Evolutionary conservation across 92 coral and sea anemone genomes (phyloP).

Genomic region (Paramuricea clavata): DNA sequence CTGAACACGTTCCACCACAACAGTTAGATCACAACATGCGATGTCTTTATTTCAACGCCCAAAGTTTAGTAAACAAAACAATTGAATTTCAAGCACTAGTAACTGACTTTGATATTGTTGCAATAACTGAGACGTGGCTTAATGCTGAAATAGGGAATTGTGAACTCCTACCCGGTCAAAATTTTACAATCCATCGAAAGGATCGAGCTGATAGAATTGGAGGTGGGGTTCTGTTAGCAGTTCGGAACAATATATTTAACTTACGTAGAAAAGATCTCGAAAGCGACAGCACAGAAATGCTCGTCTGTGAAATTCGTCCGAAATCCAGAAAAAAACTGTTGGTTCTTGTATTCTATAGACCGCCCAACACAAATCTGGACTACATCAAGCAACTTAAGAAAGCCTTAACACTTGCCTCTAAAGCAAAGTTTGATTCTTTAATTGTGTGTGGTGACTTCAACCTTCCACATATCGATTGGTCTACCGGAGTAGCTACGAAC

Average conservation of each 20-base stretch:
- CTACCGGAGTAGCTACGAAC: conserved; percentile 46
- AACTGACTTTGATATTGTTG: conserved; percentile 24
- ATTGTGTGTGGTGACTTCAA: conserved; percentile 62
- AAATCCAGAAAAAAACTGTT: conserved; percentile 9
- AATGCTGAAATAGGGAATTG: conserved; percentile 33
- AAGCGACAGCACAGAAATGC: neutral
- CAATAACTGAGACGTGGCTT: conserved; percentile 51
- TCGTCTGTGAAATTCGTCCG: conserved; percentile 37
- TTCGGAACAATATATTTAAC: neutral
- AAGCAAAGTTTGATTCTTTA: conserved; percentile 52
- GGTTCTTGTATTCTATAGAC: conserved; percentile 40
- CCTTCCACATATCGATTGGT: conserved; percentile 62
- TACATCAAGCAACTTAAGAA: conserved; percentile 46
- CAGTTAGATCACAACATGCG: too few relatives aligned
- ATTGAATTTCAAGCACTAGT: conserved; percentile 44
- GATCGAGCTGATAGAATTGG: conserved; percentile 26
- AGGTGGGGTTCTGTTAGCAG: neutral
- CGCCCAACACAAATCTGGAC: conserved; percentile 39
- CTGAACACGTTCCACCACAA: too few relatives aligned
- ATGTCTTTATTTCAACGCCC: conserved; percentile 40
- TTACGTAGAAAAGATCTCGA: conserved; percentile 44
- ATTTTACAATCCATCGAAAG: conserved; percentile 38
- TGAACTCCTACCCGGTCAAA: conserved; percentile 32
- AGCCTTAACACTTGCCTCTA: conserved; percentile 2
- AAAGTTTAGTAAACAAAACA: conserved; percentile 40